Base-by-base conservation (phyloP, 2,888 invertebrate species). In the Rhogogaster chlorosoma region DNA sequence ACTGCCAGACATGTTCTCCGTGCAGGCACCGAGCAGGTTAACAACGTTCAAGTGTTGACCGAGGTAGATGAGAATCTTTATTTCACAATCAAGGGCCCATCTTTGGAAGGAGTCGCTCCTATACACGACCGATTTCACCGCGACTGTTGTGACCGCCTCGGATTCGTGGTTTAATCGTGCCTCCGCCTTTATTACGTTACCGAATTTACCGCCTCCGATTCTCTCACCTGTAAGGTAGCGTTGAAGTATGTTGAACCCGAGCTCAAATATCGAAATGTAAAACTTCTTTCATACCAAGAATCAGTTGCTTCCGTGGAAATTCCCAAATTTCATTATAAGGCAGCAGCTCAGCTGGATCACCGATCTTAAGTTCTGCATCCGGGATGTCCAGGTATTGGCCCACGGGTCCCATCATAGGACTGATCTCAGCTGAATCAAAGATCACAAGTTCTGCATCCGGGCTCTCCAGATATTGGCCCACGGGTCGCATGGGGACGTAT, bases 1-100 rank as follows among this genome's bases (percentile, higher is more conserved):
- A 98, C 98, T 96, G 95, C 97, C 97, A 3, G 95, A 95, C 86
- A 98, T 96, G 92, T 97, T 96, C 92, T 97, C 97, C 0, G 98
- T 98, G 87, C 97, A 97, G 7, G 98, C 98, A 70, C 98, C 98
- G 29, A 98, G 94, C 64, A 98, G 94, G 93, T 98, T 98, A 6
- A 98, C 97, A 80, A 99, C 98, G 93, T 99, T 98, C 83, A 98
- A 94, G 93, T 98, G 98, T 90, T 97, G 96, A 0, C 98, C 98
- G 87, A 98, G 94, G 94, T 98, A 98, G 6, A 97, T 97, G 96
- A 99, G 97, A 86, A 98, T 98, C 94, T 98, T 98, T 49, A 98
- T 94, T 92, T 98, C 98, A 0, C 98, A 97, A 71, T 97, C 96
- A 70, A 99, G 93, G 0, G 98, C 97, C 92, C 96, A 96, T 87